Evolutionary conservation across 2,113 vertebrate species (phyloP).

Genomic region (Climacteris rufus): DNA sequence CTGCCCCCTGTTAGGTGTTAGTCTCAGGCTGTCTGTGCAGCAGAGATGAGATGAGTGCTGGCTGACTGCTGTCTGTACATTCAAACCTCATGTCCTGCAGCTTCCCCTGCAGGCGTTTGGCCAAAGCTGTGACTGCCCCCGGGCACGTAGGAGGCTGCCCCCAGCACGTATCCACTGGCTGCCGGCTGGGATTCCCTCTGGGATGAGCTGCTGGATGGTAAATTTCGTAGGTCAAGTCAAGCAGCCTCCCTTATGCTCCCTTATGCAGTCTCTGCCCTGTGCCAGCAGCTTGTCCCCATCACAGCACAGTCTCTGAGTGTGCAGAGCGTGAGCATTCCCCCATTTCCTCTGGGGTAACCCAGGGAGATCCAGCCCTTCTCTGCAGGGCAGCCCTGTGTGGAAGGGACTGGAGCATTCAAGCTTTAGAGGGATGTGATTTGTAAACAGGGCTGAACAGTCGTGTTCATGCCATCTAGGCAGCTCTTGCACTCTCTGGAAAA

Average conservation of each 20-base stretch:
- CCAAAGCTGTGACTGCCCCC: background rate
- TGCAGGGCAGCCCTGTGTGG: background rate
- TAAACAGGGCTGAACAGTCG: background rate
- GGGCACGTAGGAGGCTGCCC: background rate
- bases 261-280: background rate
- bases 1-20: slow-evolving; percentile 3
- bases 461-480: background rate
- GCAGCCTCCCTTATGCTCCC: background rate
- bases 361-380: background rate
- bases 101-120: background rate
- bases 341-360: background rate
- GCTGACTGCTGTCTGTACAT: background rate
- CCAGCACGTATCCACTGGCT: fast-evolving
- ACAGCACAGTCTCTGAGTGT: background rate
- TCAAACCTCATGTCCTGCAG: background rate
- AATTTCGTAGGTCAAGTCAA: background rate
- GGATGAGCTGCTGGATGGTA: background rate
- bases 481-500: background rate
- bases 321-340: background rate
- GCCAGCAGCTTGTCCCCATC: background rate
- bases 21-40: background rate
- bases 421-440: background rate
- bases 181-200: background rate
- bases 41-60: background rate
- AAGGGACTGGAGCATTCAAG: background rate